Evolutionary conservation across 1,140 invertebrate species (phyloP), one percentile per base, ranked within the genome.

Genomic region (Eubasilissa regina): DNA sequence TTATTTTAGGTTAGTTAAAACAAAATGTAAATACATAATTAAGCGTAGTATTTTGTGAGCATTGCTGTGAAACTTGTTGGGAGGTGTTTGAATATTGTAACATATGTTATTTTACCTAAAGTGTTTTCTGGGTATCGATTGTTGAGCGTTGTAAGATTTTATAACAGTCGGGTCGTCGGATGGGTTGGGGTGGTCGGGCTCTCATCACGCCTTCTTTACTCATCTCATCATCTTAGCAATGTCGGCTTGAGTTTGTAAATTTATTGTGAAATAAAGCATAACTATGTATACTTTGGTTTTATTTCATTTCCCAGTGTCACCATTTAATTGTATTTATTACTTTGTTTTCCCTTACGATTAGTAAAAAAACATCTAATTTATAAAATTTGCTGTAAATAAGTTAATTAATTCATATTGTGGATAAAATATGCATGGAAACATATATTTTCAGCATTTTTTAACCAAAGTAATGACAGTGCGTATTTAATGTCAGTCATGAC

Each of bases 211-310:
- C 25, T 35, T 35, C 25, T 35, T 73, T 51, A 73, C 68, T 73
- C 8, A 21, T 73, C 53, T 73, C n/a, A n/a, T n/a, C n/a, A n/a
- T n/a, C 35, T 51, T 45, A 56, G 53, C 51, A 43, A 56, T 58
- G 60, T 56, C 64, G 77, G 66, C 68, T 73, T 78, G 77, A 73
- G 53, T 78, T 78, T 78, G 77, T 78, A 78, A 73, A 73, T 72
- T 78, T 62, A 73, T 73, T 78, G 77, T 78, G 44, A 78, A 78
- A 78, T 78, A 78, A 78, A 78, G 77, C 66, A 78, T 78, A 72
- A 73, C 48, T 44, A 53, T 77, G 25, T 53, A 55, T 75, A 45
- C 1, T 35, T 35, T 44, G 12, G 8, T 66, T 43, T 66, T 66
- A 66, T 66, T 66, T 35, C 35, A 6, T 25, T 9, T n/a, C 12